phyloP scores from a whole-genome alignment of 1,140 invertebrate species.

The Asbolus verrucosus region DNA sequence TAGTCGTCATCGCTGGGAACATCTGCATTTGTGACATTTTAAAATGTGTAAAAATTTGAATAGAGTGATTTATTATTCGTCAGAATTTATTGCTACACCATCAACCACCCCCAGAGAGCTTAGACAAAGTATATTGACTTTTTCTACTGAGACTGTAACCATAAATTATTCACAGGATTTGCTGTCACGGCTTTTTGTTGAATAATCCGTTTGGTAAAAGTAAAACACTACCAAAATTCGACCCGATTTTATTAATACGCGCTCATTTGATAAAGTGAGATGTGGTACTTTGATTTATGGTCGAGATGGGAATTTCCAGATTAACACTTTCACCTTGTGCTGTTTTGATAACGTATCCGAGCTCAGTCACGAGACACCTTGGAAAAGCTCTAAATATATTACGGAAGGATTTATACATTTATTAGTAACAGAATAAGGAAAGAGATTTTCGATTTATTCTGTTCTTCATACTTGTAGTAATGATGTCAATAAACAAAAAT shows the following conservation, averaged over 20 bases:
- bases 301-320: background rate
- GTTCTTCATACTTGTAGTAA: too few species aligned
- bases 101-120: conserved; percentile 33
- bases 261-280: too few species aligned
- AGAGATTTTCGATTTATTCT: too few species aligned
- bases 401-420: too few species aligned
- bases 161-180: conserved; percentile 38
- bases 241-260: too few species aligned
- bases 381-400: background rate
- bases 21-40: conserved; percentile 34
- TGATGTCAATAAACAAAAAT: too few species aligned
- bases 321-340: background rate
- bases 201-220: conserved; percentile 13
- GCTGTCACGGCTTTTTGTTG: conserved; percentile 24
- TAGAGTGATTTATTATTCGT: conserved; percentile 35
- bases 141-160: conserved; percentile 34
- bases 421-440: too few species aligned
- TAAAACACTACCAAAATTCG: background rate
- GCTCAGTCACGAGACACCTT: background rate
- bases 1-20: conserved; percentile 20
- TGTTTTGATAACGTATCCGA: background rate
- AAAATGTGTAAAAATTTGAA: conserved; percentile 39
- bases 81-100: conserved; percentile 36
- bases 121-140: conserved; percentile 39
- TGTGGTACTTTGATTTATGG: background rate